Base-by-base conservation (phyloP, 2,797 vertebrate genomes). In the Astyanax mexicanus region DNA sequence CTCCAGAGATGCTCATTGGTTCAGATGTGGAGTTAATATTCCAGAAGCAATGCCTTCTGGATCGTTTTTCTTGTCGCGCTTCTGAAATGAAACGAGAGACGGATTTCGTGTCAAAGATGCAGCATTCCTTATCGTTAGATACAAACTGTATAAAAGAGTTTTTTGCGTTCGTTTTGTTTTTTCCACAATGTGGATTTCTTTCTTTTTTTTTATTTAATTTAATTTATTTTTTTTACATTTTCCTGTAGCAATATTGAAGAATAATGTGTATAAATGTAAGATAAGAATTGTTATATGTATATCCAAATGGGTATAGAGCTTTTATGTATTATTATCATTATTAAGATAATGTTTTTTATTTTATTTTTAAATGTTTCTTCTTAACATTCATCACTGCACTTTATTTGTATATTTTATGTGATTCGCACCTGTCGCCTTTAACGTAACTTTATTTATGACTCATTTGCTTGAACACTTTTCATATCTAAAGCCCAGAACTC, bases 181-280 rank as follows among this genome's bases (percentile, higher is more conserved):
- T 96, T 91, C 87, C 89, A 90, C 87, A 86, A 82, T 88, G 86
- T 92, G 88, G 81, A 89, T 87, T 77, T 66, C 90, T 86, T 83
- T 44, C 6, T 47, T 87, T 71, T 54, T 90, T 87, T 84, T 61
- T 5, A 45, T 85, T 84, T n/a, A n/a, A n/a, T n/a, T n/a, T n/a
- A n/a, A n/a, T 51, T 8, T 47, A 87, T 64, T 54, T 90, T 87
- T 84, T 61, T 6, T 47, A 89, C 88, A 81, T 84, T 92, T 93
- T 92, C 90, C 88, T 89, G 92, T 90, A 92, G 92, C 92, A 94
- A 94, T 94, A 94, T 93, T 88, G 84, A 86, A 86, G 87, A 84
- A 55, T 17, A 55, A 27, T 83, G 81, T 93, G 88, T 92, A 92
- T 87, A 93, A 90, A 92, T 93, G 90, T 93, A 89, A 90, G 86